Percentiles rank a stretch among this genome's conserved stretches.
phyloP scores from a whole-genome alignment of 1,140 invertebrate species.

The Apis mellifera region DNA sequence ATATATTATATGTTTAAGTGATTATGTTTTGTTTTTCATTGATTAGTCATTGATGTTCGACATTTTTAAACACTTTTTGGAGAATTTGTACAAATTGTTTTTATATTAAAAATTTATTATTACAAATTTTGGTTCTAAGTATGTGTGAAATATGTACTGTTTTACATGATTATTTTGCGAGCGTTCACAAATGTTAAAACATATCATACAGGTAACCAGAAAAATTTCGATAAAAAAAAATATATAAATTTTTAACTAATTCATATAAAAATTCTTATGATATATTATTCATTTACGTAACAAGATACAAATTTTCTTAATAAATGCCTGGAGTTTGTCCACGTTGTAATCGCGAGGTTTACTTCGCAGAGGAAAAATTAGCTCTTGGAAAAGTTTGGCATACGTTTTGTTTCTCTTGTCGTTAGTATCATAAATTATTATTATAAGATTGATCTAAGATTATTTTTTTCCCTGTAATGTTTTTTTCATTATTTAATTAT shows the following conservation, averaged over 20 bases:
- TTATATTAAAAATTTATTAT: not conserved
- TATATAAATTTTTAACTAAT: not conserved
- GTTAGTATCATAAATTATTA: slow-evolving; percentile 66
- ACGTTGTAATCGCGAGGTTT: slow-evolving; percentile 77
- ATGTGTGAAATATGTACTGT: slow-evolving; percentile 10
- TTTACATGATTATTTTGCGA: not conserved
- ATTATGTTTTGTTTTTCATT: slow-evolving; percentile 28
- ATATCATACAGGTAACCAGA: not conserved
- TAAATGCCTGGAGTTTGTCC: slow-evolving; percentile 74
- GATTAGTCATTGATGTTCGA: slow-evolving; percentile 16
- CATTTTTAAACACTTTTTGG: slow-evolving; percentile 32
- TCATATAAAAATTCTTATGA: not conserved
- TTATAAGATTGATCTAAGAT: not conserved
- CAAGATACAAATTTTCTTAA: not conserved
- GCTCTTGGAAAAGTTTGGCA: slow-evolving; percentile 79
- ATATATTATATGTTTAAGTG: not conserved
- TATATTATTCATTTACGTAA: not conserved
- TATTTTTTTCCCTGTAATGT: not conserved
- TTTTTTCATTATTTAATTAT: not conserved
- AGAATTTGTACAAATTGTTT: slow-evolving; percentile 5
- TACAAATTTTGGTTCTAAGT: not conserved
- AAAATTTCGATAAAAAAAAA: not conserved
- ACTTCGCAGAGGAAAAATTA: slow-evolving; percentile 76
- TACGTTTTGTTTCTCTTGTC: slow-evolving; percentile 77
- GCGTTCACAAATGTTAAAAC: not conserved